Conservation (phyloP, 2,888 invertebrate genomes). For the Hirudinaria manillensis region DNA sequence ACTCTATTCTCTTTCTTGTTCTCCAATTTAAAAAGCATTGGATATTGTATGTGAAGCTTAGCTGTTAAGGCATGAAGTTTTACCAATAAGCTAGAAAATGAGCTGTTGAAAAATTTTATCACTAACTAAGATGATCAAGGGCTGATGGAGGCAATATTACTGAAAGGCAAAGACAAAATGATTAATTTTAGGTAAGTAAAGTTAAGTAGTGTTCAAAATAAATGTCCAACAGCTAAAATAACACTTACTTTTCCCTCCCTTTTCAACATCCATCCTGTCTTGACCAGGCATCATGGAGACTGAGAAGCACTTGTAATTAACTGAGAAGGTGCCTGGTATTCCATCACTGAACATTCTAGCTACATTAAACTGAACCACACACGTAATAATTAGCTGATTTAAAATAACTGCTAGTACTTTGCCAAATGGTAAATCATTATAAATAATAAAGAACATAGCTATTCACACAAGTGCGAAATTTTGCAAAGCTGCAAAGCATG, state of each 20-base stretch:
- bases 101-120: background rate
- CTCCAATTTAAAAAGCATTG: constrained; percentile 91
- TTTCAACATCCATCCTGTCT: constrained; percentile 40
- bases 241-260: constrained; percentile 41
- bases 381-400: too few relatives aligned
- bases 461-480: too few relatives aligned
- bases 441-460: too few relatives aligned
- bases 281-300: constrained; percentile 41
- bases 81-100: background rate
- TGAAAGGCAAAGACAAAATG: constrained; percentile 58
- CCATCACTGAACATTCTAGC: constrained; percentile 36
- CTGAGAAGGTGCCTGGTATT: constrained; percentile 36
- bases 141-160: constrained; percentile 98
- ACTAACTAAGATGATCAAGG: constrained; percentile 72
- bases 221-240: constrained; percentile 2
- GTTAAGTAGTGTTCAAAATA: background rate
- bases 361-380: constrained; percentile 37
- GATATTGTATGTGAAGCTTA: constrained; percentile 74
- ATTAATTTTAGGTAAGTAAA: background rate
- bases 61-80: constrained; percentile 58
- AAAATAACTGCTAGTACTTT: too few relatives aligned
- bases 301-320: constrained; percentile 39
- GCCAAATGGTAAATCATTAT: too few relatives aligned
- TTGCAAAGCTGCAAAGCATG: too few relatives aligned
- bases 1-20: constrained; percentile 72